Base-by-base conservation (phyloP, 92 coral and sea anemone genomes). In the Phenganax marumi region DNA sequence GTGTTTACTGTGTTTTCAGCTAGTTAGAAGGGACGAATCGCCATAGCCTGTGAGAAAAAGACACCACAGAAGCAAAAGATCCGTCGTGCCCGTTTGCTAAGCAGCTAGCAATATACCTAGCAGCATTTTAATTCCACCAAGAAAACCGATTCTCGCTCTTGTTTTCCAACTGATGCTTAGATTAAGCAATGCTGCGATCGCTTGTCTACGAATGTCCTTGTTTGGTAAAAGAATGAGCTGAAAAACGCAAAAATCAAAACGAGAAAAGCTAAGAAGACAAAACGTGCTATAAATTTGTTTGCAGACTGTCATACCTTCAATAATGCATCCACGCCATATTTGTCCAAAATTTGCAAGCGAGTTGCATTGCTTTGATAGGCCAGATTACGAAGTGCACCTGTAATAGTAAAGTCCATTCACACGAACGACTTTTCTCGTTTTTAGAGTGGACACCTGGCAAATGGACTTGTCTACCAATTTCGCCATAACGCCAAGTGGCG, bases 301-400 rank as follows among this genome's bases (percentile, higher is more conserved):
- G 70, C 19, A 12, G 13, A 61, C n/a, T 61, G 25, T 63, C 19
- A 33, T 19, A 95, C 98, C 95, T 92, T 95, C 33, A 95, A 13
- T 9, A 95, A 84, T 63, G 86, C 89, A 33, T 92, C 97, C 25
- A 91, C 87, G 6, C 98, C 98, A 60, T 80, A 75, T 49, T 84
- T 85, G 50, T 91, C 91, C 39, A 88, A 71, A 46, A 95, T 82
- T 68, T 84, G 91, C 12, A 84, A 46, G 13, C 92, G 88, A 18
- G 85, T 83, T 14, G 90, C 88, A 50, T 80, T 86, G 55, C 79
- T 87, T 24, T 76, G 85, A 63, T 92, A 86, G 9, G 91, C 83
- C 17, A 95, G 85, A 70, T 95, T 95, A 23, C 93, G 87, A 23
- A 95, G 90, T 23, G 93, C 91, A 79, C 96, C 98, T 95, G 72